Base-by-base conservation (phyloP, 2,797 vertebrate species). In the Pterois miles region DNA sequence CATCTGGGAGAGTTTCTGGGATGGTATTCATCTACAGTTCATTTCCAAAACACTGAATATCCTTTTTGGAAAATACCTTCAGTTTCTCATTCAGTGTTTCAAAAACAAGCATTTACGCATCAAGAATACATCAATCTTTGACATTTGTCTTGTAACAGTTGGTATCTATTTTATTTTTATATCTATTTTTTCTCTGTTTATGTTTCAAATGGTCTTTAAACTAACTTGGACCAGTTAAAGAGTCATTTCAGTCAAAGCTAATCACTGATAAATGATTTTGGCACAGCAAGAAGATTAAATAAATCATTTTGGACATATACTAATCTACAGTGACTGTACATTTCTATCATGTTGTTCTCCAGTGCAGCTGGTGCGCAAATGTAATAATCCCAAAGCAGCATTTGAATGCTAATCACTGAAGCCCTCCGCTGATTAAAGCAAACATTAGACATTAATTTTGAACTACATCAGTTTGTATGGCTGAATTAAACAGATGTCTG, bases 371-470 rank as follows among this genome's bases (percentile, higher is more conserved):
- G 63, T 43, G 81, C 8, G 8, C 72, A 43, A 6, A 84, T 62
- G 0, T 14, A 83, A 86, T 78, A 82, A 84, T 86, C 86, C 86
- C 88, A 65, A 9, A 75, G 86, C 85, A 73, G 40, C 76, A 40
- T 78, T 50, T 84, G 62, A 78, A 77, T 69, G 57, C 67, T 79
- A 65, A 88, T 82, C 69, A 88, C 22, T 53, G 65, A 72, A 58
- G 25, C 10, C 12, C 63, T 78, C 40, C 7, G 1, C 69, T 89
- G 82, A 91, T 89, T 90, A 82, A 82, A 87, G 57, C 70, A 87
- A 88, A 90, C 78, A 86, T 33, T 29, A 29, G 36, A 66, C 36
- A 79, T 83, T 78, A 1, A 1, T 78, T 72, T 75, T 72, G n/a
- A 82, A 57, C 36, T 67, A 8, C 63, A 75, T 76, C 43, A 1